A percentile compares a stretch with the other conserved stretches of the same genome.
Evolutionary conservation across 2,797 vertebrate genomes (phyloP).

Genomic region (Ceyx erithaca): DNA sequence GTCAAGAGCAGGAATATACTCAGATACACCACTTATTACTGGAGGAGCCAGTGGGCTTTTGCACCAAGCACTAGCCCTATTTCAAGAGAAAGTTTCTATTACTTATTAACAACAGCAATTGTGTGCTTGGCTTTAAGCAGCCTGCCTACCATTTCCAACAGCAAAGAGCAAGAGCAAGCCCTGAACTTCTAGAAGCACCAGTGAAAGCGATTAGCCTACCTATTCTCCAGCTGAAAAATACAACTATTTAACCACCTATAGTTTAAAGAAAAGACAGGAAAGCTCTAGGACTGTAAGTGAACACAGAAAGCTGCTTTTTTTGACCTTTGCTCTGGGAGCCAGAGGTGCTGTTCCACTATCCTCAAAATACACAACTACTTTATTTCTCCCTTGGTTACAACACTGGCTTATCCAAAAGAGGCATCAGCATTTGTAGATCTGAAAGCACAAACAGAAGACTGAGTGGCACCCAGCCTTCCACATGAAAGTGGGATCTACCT

Average conservation of each 20-base stretch:
- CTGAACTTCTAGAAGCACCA: background rate
- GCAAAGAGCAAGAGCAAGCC: background rate
- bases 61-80: background rate
- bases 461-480: background rate
- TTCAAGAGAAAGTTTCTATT: background rate
- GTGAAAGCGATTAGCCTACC: background rate
- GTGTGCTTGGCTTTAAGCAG: background rate
- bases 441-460: background rate
- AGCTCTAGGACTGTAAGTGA: background rate
- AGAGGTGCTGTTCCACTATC: background rate
- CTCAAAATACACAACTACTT: background rate
- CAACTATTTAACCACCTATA: background rate
- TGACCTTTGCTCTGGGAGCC: background rate
- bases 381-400: background rate
- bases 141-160: background rate
- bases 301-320: background rate
- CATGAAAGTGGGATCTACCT: background rate
- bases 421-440: background rate
- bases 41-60: background rate
- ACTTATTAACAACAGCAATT: background rate
- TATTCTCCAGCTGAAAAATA: background rate
- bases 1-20: background rate
- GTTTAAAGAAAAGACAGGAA: background rate
- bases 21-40: background rate
- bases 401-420: rapidly evolving